Evolutionary conservation across 2,797 vertebrate species (phyloP).

Genomic region (Sternarchorhynchus goeldii): DNA sequence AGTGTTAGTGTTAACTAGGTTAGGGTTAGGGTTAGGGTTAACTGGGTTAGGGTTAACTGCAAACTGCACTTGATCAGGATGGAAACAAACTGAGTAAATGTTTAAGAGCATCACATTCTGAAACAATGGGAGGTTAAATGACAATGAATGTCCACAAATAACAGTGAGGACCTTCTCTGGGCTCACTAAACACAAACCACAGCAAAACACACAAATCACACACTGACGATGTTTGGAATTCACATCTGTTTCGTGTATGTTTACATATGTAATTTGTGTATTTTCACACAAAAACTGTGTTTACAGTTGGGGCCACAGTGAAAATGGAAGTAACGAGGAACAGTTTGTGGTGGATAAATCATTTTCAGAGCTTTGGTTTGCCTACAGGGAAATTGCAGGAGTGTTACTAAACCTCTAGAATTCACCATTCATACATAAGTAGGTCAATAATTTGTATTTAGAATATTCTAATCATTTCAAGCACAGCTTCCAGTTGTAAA

Average conservation of each 20-base stretch:
- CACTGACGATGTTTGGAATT: conserved; percentile 51
- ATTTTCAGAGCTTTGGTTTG: conserved; percentile 38
- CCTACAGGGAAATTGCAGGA: not conserved
- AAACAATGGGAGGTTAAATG: conserved; percentile 48
- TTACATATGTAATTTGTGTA: conserved; percentile 61
- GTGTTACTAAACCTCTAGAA: too few species aligned
- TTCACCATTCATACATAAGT: too few species aligned
- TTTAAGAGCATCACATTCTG: conserved; percentile 40
- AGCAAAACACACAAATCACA: conserved; percentile 51
- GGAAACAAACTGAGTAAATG: conserved; percentile 26
- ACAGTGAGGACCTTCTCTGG: conserved; percentile 39
- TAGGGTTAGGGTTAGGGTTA: too few species aligned
- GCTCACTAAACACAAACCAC: conserved; percentile 57
- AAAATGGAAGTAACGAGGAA: conserved; percentile 56
- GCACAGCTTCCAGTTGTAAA: not conserved
- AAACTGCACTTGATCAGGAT: conserved; percentile 22
- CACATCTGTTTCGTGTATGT: conserved; percentile 58
- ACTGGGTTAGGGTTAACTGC: too few species aligned
- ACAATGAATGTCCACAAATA: conserved; percentile 40
- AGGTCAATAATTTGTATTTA: not conserved
- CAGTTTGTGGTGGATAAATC: conserved; percentile 52
- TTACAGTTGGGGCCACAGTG: conserved; percentile 52
- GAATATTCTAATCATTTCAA: not conserved
- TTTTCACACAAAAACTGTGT: conserved; percentile 58
- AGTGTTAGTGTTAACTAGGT: too few species aligned